Evolutionary conservation across 2,888 invertebrate species (phyloP).

Genomic region (Campoplex nolae): DNA sequence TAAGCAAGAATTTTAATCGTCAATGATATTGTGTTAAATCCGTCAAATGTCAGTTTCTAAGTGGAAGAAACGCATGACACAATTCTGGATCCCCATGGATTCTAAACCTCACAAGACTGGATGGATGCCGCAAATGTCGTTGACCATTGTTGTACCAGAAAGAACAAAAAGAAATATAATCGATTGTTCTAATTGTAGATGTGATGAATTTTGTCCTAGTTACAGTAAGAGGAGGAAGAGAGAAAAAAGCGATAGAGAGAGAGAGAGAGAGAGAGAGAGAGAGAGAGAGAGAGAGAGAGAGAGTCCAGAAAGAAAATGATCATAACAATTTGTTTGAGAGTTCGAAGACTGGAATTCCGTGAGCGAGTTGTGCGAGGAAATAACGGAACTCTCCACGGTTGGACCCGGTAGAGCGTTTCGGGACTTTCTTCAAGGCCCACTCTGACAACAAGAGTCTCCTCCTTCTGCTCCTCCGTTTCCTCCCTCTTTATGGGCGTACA

Average conservation of each 20-base stretch:
- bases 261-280: background rate
- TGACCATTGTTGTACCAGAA: background rate
- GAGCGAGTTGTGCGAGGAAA: conserved; percentile 33
- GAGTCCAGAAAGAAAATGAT: background rate
- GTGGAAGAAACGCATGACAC: background rate
- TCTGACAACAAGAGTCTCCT: conserved; percentile 13
- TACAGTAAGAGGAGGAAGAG: background rate
- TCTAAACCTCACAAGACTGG: background rate
- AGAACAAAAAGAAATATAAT: background rate
- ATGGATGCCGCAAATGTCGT: background rate
- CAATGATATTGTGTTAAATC: background rate
- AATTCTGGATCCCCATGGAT: background rate
- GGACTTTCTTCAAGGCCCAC: conserved; percentile 56
- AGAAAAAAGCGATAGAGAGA: no score
- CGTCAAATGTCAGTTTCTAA: background rate
- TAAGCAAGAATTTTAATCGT: background rate
- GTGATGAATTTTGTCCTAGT: background rate
- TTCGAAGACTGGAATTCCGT: conserved; percentile 53
- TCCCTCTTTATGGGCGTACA: conserved; percentile 9
- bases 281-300: no score
- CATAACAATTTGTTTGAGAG: conserved; percentile 23
- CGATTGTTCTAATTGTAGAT: background rate
- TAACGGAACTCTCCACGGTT: conserved; percentile 62
- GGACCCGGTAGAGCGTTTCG: conserved; percentile 53
- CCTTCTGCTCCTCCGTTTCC: no score